Evolutionary conservation across 1,140 invertebrate species (phyloP).

Genomic region (Temnothorax nylanderi): DNA sequence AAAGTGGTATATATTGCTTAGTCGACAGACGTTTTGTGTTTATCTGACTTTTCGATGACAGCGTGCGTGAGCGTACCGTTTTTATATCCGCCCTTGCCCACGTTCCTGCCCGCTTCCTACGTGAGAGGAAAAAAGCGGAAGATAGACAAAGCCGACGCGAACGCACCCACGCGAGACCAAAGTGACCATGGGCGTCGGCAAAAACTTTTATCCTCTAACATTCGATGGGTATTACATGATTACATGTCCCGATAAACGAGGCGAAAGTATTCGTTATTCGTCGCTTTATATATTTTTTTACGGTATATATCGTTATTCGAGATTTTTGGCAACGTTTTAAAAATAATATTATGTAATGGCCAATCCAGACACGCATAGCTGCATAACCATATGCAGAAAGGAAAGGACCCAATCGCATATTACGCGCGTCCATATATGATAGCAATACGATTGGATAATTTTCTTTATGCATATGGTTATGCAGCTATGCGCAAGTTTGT

Average conservation of each 20-base stretch:
- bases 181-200: conserved; percentile 25
- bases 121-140: conserved; percentile 35
- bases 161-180: conserved; percentile 19
- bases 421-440: no score
- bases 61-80: not conserved
- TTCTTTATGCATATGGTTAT: no score
- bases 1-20: conserved; percentile 5
- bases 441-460: no score
- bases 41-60: conserved; percentile 16
- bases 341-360: not conserved
- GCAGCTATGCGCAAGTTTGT: no score
- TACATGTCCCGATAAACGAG: no score
- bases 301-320: not conserved
- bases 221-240: no score
- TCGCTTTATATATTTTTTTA: not conserved
- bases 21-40: not conserved
- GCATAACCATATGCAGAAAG: no score
- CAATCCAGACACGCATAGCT: no score
- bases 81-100: conserved; percentile 11
- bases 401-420: no score
- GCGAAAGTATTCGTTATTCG: not conserved
- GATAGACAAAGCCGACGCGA: conserved; percentile 4
- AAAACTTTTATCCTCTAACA: not conserved
- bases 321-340: not conserved
- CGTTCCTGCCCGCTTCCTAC: conserved; percentile 16